Conservation (phyloP, 1,140 invertebrate genomes). For the Heliothis virescens region DNA sequence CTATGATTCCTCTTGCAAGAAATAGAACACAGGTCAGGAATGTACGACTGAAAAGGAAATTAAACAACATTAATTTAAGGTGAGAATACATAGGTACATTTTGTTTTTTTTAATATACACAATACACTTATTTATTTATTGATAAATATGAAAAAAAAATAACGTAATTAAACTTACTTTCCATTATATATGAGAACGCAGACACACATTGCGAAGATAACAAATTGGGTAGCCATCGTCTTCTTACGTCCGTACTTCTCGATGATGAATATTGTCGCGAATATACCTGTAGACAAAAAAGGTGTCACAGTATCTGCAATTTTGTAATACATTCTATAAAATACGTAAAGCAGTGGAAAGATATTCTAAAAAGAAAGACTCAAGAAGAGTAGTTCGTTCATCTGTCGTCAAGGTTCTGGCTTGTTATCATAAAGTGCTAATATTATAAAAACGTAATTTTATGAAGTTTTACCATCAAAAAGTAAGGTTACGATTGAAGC, state of each 20-base stretch:
- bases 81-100: no score
- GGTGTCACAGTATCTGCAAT: constrained; percentile 11
- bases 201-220: constrained; percentile 94
- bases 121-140: background rate
- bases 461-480: no score
- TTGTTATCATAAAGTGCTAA: no score
- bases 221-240: constrained; percentile 97
- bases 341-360: no score
- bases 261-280: constrained; percentile 96
- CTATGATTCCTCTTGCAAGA: constrained; percentile 96
- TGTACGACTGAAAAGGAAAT: constrained; percentile 88
- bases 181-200: constrained; percentile 92
- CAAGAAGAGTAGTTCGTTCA: no score
- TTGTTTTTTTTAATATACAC: background rate
- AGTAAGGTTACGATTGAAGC: no score
- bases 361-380: no score
- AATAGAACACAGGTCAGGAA: constrained; percentile 95
- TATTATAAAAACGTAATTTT: no score
- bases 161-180: constrained; percentile 88
- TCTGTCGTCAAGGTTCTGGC: no score
- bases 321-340: no score
- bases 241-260: constrained; percentile 96
- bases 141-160: background rate
- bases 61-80: background rate
- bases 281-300: constrained; percentile 90